Evolutionary conservation across 1,140 invertebrate genomes (phyloP), one percentile per base, ranked within the genome.

Genomic region (Pogonomyrmex barbatus): DNA sequence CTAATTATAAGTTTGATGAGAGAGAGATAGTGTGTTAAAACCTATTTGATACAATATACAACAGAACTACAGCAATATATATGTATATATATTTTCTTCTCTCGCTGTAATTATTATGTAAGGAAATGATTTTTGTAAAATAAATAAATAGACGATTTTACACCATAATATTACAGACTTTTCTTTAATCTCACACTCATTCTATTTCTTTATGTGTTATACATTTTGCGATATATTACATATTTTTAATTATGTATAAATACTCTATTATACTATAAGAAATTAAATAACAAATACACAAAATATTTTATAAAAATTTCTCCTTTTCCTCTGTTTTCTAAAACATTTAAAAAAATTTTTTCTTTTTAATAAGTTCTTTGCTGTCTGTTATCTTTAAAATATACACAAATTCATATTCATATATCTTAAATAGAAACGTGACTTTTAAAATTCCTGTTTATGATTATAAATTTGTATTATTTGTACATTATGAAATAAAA

Each of bases 1-100:
- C 92, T 93, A 93, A 93, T 93, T 93, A 92, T 93, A 93, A 93
- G 84, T 91, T 89, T 91, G 88, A 92, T 63, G 85, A 68, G 10
- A 68, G 10, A 68, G 65, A 30, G 24, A 50, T 47, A 68, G 65
- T 68, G 68, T 86, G 62, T 86, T 77, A 60, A 89, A 88, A 60
- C 78, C 63, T 86, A 47, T 50, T 39, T 68, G 6, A 65, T 84
- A 77, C 70, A 60, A 85, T 60, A 71, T 86, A 83, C 33, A 68
- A 89, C 62, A 68, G 63, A 84, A 77, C 6, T 85, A 39, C 79
- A 87, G 75, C 14, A 36, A 60, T 52, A 50, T 68, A 68, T 50
- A 2, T 60, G 45, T 47, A 67, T 30, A 30, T 67, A 24, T 45
- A 63, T 52, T 17, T n/a, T 65, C 12, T 54, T 77, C 12, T n/a